Base-by-base conservation (phyloP, 2,113 vertebrate species). In the Passer montanus region DNA sequence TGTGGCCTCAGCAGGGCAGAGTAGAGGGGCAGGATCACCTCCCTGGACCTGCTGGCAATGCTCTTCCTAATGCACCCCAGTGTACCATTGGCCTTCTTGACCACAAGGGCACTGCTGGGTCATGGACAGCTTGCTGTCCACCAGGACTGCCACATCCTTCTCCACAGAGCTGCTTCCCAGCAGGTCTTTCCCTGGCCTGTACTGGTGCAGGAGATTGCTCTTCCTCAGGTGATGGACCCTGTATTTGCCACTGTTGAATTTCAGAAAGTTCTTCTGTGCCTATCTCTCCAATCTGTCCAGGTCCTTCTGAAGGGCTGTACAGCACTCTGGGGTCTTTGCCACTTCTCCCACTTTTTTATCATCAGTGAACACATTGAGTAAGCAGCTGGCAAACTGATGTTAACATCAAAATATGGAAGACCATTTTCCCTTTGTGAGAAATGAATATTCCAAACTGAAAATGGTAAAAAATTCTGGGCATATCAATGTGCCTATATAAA, bases 1-100 rank as follows among this genome's bases (percentile, higher is more conserved):
- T n/a, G 28, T 2, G 5, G 5, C 28, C 9, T 43, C 24, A 49
- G 20, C 6, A 35, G 21, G 30, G 9, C 26, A 64, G 49, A 56
- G 14, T 6, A 49, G 26, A 50, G 31, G 39, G 47, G 24, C 39
- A 55, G 41, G 31, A 31, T 18, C 35, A 12, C 10, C 19, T n/a
- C 3, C 23, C n/a, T 26, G 0, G 0, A 3, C 9, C 35, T 56
- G 21, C 21, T 43, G 67, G 16, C 24, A 12, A 2, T 27, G 7
- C 5, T 31, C 2, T 43, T 2, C 17, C 35, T 58, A 7, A 9
- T 12, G 26, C 6, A 31, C 8, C 35, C 30, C 30, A 64, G 35
- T 24, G 4, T 20, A 3, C 9, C 15, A 10, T 2, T 49, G 17
- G 16, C 20, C 14, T 5, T 7, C 23, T 26, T 26, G 35, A 17